Percentiles rank a stretch among this genome's conserved stretches.
These are phyloP conservation scores for Phrynosoma platyrhinos DNA, from an alignment of 2,113 vertebrate genomes.

Conservation along the genomic window DNA sequence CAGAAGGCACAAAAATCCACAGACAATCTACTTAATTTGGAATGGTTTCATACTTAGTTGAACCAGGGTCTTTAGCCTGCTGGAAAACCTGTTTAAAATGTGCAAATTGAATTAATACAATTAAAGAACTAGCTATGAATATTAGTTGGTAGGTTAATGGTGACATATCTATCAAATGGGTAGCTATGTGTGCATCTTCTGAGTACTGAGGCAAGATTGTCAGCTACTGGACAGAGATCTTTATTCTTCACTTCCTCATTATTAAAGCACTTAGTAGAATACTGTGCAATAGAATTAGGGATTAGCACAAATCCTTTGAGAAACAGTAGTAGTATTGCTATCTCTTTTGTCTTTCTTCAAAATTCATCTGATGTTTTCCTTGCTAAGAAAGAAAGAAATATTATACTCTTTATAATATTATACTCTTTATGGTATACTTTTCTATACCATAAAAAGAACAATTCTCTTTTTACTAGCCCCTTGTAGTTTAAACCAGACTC, in stretches of 20 bases:
- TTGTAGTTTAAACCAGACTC: not conserved
- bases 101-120: constrained; percentile 48
- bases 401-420: not conserved
- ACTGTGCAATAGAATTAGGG: not conserved
- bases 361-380: not conserved
- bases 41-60: constrained; percentile 55
- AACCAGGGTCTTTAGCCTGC: constrained; percentile 44
- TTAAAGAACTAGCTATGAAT: constrained; percentile 40
- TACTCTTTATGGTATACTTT: too few species aligned
- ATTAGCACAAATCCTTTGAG: not conserved
- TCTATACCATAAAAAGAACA: not conserved
- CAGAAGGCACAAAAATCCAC: constrained; percentile 56
- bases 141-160: not conserved
- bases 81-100: constrained; percentile 40
- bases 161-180: not conserved
- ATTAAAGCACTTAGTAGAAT: not conserved
- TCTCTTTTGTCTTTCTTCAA: not conserved
- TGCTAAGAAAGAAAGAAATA: too few species aligned
- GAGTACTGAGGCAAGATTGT: not conserved
- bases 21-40: constrained; percentile 59
- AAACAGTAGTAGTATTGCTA: not conserved
- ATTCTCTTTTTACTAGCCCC: not conserved
- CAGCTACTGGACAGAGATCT: not conserved
- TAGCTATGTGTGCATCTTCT: not conserved
- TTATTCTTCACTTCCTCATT: not conserved